These are phyloP conservation scores for Aleiodes alternator DNA, from an alignment of 2,888 invertebrate species.

Conservation along the genomic window DNA sequence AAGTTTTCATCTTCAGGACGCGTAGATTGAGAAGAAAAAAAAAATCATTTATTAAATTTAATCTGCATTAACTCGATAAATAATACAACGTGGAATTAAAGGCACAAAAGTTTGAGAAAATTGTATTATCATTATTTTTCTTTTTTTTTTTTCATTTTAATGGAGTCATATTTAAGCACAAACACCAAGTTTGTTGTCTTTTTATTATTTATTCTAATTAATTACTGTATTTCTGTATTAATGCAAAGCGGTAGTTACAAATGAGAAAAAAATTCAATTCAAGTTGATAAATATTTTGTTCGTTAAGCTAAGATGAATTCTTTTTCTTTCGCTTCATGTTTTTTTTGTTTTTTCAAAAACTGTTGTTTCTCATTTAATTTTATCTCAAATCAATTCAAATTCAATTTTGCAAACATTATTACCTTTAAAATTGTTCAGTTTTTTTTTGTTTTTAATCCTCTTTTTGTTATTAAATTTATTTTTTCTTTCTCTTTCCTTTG, in stretches of 20 bases:
- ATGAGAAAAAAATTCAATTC: constrained; percentile 19
- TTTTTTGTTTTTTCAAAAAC: background rate
- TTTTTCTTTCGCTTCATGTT: background rate
- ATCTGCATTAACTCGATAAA: constrained; percentile 56
- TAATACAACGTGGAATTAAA: constrained; percentile 70
- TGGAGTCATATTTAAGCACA: constrained; percentile 62
- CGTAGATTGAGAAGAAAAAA: background rate
- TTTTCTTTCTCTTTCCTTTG: constrained; percentile 57
- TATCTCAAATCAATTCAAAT: background rate
- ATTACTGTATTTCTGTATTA: constrained; percentile 28
- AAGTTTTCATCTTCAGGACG: constrained; percentile 4
- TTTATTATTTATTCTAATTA: constrained; percentile 29
- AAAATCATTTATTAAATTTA: constrained; percentile 55
- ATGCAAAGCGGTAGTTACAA: constrained; percentile 35
- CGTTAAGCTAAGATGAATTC: background rate
- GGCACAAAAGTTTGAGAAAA: constrained; percentile 69
- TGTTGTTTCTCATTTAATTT: background rate
- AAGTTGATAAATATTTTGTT: background rate
- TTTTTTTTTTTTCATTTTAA: constrained; percentile 11
- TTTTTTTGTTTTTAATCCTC: constrained; percentile 1
- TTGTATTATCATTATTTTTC: constrained; percentile 3
- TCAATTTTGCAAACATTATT: constrained; percentile 4
- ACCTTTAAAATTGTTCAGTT: no score
- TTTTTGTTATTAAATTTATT: constrained; percentile 14
- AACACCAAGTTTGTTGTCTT: constrained; percentile 65